A percentile compares a stretch with the other conserved stretches of the same genome.
phyloP scores from a whole-genome alignment of 2,888 invertebrate genomes.

The Mesorhabditis spiculigera region DNA sequence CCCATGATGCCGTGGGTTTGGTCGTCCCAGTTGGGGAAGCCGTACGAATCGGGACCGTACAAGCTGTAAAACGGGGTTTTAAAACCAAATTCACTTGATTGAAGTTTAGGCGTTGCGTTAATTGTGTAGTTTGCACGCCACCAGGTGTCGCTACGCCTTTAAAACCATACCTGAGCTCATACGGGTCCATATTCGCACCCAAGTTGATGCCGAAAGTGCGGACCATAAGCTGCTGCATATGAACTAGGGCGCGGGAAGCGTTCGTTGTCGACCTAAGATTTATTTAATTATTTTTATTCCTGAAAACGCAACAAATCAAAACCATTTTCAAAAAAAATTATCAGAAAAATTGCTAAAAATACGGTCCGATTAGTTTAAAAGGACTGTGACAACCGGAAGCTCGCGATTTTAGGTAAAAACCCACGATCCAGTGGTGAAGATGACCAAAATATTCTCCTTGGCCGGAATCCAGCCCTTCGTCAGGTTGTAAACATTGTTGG shows the following conservation, averaged over 20 bases:
- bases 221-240: not conserved
- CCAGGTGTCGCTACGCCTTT: no score
- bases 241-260: not conserved
- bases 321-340: no score
- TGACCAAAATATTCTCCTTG: not conserved
- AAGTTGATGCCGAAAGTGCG: not conserved
- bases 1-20: not conserved
- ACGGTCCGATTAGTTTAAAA: no score
- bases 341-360: no score
- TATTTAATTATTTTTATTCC: no score
- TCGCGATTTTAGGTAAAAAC: not conserved
- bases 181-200: not conserved
- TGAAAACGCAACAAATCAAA: no score
- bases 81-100: no score
- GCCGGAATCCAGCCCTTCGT: not conserved
- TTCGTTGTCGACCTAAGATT: not conserved
- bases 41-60: not conserved
- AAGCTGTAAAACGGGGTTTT: not conserved
- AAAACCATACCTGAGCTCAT: not conserved
- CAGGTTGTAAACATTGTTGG: not conserved
- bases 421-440: constrained; percentile 6
- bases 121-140: no score
- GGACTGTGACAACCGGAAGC: no score
- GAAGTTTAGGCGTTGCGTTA: no score
- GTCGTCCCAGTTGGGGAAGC: not conserved